A percentile compares a stretch with the other conserved stretches of the same genome.
These are phyloP conservation scores for Colaptes auratus DNA, from an alignment of 2,113 vertebrate genomes.

Conservation along the genomic window DNA sequence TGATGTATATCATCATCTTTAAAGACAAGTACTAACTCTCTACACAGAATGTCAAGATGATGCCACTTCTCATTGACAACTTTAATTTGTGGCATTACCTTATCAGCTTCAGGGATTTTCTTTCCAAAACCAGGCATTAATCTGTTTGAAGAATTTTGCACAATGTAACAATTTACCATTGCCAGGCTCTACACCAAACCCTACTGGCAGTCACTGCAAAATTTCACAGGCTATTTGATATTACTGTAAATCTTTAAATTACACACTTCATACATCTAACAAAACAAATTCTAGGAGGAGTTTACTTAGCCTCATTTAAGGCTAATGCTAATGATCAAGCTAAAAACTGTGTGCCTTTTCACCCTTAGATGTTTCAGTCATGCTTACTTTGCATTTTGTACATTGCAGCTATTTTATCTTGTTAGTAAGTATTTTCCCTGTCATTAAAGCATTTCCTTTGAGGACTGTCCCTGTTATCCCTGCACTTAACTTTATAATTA, in stretches of 20 bases:
- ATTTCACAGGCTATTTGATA: not conserved
- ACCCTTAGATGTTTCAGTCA: not conserved
- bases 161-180: not conserved
- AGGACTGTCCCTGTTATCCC: not conserved
- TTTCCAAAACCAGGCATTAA: not conserved
- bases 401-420: not conserved
- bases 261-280: not conserved
- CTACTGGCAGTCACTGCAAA: not conserved
- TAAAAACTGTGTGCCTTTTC: not conserved
- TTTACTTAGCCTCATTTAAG: not conserved
- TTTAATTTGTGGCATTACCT: not conserved
- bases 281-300: not conserved
- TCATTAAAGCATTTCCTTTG: not conserved
- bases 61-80: not conserved
- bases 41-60: not conserved
- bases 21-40: not conserved
- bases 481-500: not conserved
- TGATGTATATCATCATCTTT: not conserved
- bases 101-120: not conserved
- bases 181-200: not conserved
- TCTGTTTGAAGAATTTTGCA: not conserved
- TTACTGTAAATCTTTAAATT: not conserved
- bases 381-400: not conserved
- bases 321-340: not conserved
- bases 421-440: not conserved